phyloP scores from a whole-genome alignment of 2,888 invertebrate genomes.

The Zeuzera pyrina region DNA sequence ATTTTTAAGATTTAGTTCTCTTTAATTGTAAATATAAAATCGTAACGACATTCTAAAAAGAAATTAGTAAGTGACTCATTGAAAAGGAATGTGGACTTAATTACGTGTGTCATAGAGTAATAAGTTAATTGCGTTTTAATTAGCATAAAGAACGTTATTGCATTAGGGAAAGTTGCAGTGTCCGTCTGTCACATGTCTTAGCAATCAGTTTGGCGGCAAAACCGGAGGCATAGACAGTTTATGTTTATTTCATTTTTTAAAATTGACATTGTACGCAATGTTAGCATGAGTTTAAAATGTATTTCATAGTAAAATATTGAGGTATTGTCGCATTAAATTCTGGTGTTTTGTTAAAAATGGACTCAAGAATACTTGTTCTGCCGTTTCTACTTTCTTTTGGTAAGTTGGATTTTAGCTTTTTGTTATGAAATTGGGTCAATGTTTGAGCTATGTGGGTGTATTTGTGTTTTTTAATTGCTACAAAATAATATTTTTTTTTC shows the following conservation, averaged over 20 bases:
- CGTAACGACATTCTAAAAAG: too few relatives aligned
- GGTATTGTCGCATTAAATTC: constrained; percentile 5
- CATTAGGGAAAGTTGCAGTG: neutral
- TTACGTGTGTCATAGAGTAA: neutral
- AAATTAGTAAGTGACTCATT: too few relatives aligned
- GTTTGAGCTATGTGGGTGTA: too few relatives aligned
- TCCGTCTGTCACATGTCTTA: neutral
- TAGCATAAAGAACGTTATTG: neutral
- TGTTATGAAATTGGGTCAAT: too few relatives aligned
- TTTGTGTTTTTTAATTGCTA: too few relatives aligned
- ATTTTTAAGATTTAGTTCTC: too few relatives aligned
- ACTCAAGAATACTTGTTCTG: constrained; percentile 16
- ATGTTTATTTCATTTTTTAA: constrained; percentile 17
- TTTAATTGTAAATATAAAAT: too few relatives aligned
- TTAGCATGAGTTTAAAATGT: constrained; percentile 1
- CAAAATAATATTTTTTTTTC: too few relatives aligned
- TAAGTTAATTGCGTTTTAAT: neutral
- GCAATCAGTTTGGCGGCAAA: constrained; percentile 58
- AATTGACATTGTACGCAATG: constrained; percentile 5
- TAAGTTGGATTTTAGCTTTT: constrained; percentile 26
- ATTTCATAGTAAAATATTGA: neutral
- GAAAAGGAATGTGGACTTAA: constrained; percentile 1
- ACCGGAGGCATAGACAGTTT: constrained; percentile 29
- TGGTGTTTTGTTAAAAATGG: constrained; percentile 18
- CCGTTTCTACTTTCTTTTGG: constrained; percentile 32